phyloP scores from a whole-genome alignment of 2,797 vertebrate species.

The Gorsachius magnificus region DNA sequence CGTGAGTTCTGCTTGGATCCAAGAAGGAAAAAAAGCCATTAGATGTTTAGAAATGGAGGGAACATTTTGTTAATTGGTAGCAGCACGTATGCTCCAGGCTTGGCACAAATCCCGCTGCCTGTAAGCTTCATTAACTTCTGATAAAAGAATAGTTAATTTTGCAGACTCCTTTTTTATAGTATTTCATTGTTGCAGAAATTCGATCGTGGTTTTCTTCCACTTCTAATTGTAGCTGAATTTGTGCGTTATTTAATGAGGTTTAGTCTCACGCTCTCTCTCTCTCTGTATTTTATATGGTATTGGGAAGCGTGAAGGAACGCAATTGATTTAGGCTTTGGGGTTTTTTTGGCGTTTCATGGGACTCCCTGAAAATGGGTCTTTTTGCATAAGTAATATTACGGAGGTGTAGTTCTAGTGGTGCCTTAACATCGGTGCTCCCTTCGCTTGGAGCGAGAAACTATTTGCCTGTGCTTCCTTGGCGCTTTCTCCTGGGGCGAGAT shows the following conservation, averaged over 20 bases:
- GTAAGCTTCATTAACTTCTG: constrained; percentile 31
- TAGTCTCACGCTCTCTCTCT: neutral
- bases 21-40: neutral
- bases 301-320: neutral
- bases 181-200: constrained; percentile 10
- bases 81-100: constrained; percentile 13
- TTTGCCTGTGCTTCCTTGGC: neutral
- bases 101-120: constrained; percentile 4
- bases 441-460: accelerated
- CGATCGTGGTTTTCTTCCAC: constrained; percentile 23
- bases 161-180: neutral
- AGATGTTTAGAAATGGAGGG: neutral
- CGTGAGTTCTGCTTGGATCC: neutral
- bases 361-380: neutral
- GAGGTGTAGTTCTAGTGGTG: neutral
- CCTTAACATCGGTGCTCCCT: accelerated
- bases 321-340: neutral
- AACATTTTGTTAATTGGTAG: constrained; percentile 40
- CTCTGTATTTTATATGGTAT: accelerated
- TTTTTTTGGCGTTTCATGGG: neutral
- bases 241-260: neutral
- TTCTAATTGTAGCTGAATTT: neutral
- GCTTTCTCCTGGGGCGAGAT: neutral
- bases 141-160: constrained; percentile 39
- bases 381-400: neutral